Evolutionary conservation across 2,888 invertebrate genomes (phyloP).

Genomic region (Melieria picta): DNA sequence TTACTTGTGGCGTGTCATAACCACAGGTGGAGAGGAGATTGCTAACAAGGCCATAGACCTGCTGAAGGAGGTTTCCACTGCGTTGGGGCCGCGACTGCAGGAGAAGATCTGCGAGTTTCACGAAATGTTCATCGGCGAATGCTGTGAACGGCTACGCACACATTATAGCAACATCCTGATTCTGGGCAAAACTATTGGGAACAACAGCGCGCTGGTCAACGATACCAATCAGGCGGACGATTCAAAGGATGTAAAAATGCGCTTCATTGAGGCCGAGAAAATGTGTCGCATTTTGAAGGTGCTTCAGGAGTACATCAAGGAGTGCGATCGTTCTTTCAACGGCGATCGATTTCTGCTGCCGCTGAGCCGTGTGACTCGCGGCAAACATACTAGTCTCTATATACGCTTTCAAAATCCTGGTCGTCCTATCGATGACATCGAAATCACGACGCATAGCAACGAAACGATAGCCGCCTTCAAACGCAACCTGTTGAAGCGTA

Average conservation of each 20-base stretch:
- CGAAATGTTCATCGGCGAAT: slow-evolving; percentile 90
- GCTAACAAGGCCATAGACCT: slow-evolving; percentile 91
- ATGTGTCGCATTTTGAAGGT: slow-evolving; percentile 95
- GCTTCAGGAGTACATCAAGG: slow-evolving; percentile 92
- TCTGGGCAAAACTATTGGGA: slow-evolving; percentile 57
- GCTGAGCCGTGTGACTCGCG: slow-evolving; percentile 85
- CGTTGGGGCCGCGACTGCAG: slow-evolving; percentile 86
- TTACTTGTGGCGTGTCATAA: slow-evolving; percentile 94
- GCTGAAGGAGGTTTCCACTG: slow-evolving; percentile 92
- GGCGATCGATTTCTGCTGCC: slow-evolving; percentile 91
- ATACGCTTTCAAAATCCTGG: slow-evolving; percentile 89
- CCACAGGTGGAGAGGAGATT: slow-evolving; percentile 91
- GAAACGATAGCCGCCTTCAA: slow-evolving; percentile 90
- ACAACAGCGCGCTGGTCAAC: slow-evolving; percentile 29
- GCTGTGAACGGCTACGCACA: slow-evolving; percentile 87
- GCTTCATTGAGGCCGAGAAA: slow-evolving; percentile 75
- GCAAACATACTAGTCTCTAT: slow-evolving; percentile 87
- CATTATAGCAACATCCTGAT: slow-evolving; percentile 84
- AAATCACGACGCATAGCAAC: slow-evolving; percentile 92
- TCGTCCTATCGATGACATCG: slow-evolving; percentile 89
- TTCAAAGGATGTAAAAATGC: slow-evolving; percentile 61
- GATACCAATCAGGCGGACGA: slow-evolving; percentile 50
- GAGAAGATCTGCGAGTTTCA: slow-evolving; percentile 85
- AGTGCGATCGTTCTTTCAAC: slow-evolving; percentile 89
- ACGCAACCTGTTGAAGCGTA: slow-evolving; percentile 74